Conservation (phyloP, 2,888 invertebrate species). For the Nezara viridula region DNA sequence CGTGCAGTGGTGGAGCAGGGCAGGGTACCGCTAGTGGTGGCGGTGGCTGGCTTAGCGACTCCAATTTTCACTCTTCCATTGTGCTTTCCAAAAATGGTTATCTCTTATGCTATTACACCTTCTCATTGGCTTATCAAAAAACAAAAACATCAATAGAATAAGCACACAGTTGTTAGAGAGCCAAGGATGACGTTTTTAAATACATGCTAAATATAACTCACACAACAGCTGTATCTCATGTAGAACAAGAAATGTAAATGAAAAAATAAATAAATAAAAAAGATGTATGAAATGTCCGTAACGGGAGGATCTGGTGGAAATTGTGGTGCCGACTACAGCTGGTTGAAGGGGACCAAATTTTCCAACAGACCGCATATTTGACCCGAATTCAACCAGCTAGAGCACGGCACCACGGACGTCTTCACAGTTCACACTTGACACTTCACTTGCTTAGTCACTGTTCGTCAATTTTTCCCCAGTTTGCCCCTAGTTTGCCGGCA, state of each 20-base stretch:
- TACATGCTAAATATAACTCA: slow-evolving; percentile 46
- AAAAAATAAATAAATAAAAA: slow-evolving; percentile 35
- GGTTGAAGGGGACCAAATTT: slow-evolving; percentile 85
- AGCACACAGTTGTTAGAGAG: slow-evolving; percentile 21
- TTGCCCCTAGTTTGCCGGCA: slow-evolving; percentile 42
- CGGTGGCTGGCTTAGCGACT: not conserved
- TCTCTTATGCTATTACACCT: not conserved
- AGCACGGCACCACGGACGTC: slow-evolving; percentile 70
- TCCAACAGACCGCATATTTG: slow-evolving; percentile 72
- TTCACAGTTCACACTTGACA: slow-evolving; percentile 40
- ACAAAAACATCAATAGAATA: slow-evolving; percentile 19
- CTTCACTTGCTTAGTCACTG: slow-evolving; percentile 43
- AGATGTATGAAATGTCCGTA: slow-evolving; percentile 10
- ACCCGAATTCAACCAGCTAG: slow-evolving; percentile 81
- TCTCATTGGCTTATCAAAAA: slow-evolving; percentile 3
- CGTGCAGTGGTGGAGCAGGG: slow-evolving; percentile 29
- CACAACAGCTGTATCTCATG: slow-evolving; percentile 13
- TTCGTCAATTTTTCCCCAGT: slow-evolving; percentile 31
- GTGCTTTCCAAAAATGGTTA: slow-evolving; percentile 37
- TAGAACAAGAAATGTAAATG: slow-evolving; percentile 20
- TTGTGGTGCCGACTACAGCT: slow-evolving; percentile 75
- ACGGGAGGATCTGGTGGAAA: slow-evolving; percentile 38
- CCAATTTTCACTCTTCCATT: slow-evolving; percentile 55
- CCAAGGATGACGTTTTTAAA: slow-evolving; percentile 38
- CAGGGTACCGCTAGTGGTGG: not conserved